Base-by-base conservation (phyloP, 1,140 invertebrate species). In the Nylanderia fulva region DNA sequence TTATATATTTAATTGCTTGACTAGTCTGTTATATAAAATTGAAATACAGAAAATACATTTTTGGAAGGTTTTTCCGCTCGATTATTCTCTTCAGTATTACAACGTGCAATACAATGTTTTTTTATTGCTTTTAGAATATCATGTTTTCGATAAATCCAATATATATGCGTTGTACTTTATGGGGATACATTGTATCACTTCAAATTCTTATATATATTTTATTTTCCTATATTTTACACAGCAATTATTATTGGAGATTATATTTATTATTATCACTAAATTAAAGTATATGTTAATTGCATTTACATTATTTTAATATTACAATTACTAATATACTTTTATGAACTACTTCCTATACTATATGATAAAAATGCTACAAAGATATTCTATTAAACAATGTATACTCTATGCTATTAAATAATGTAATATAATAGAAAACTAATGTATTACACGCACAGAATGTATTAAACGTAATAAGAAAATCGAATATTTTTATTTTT, bases 1-100 rank as follows among this genome's bases (percentile, higher is more conserved):
- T 27, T 18, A n/a, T 4, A 24, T 27, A 54, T 79, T 68, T 79
- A 68, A 39, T 54, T 36, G 42, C 52, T 64, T 21, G 18, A 39
- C 2, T 54, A 36, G 21, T 18, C 33, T n/a, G 5, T 68, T 68
- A 39, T 68, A 39, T 36, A 68, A 68, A 54, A 39, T 39, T 7
- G 4, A 66, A 68, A 79, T 54, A 52, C n/a, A n/a, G 1, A 18
- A n/a, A n/a, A n/a, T 60, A 64, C 60, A 29, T 39, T 79, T 68
- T 79, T 68, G 56, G 9, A n/a, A 75, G 60, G 27, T 60, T 52
- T 48, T 75, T 75, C 27, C 45, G 0, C 18, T 54, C 29, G 36
- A 24, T n/a, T 77, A 76, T 9, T 21, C 11, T 11, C 2, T 33
- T 33, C 6, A 13, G 8, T 52, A 48, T 48, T 48, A 18, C n/a